phyloP scores from a whole-genome alignment of 2,888 invertebrate species.

The Xestia xanthographa region DNA sequence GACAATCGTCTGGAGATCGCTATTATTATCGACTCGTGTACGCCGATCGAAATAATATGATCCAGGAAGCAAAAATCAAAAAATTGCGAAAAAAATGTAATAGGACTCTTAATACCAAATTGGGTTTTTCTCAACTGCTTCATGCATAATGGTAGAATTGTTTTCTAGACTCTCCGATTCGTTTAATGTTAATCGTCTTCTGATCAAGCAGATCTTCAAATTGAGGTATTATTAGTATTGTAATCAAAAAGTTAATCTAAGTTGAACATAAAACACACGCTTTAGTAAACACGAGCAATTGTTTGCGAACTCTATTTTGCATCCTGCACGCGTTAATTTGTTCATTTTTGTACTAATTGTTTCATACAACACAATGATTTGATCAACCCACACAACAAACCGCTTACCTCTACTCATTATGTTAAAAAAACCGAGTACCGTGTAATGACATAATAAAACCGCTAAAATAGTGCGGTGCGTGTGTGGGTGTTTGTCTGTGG shows the following conservation, averaged over 20 bases:
- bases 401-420: conserved; percentile 20
- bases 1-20: too few species aligned
- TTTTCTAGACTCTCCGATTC: conserved; percentile 20
- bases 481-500: conserved; percentile 47
- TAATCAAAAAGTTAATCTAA: conserved; percentile 37
- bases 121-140: conserved; percentile 10
- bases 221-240: conserved; percentile 31
- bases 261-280: conserved; percentile 1
- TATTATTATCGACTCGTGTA: too few species aligned
- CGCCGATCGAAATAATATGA: too few species aligned
- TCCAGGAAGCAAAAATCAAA: too few species aligned
- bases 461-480: conserved; percentile 40
- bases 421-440: conserved; percentile 37
- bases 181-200: conserved; percentile 28
- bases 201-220: conserved; percentile 43
- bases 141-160: conserved; percentile 11
- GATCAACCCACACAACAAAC: conserved; percentile 22
- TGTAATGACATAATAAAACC: conserved; percentile 47
- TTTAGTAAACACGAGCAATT: conserved; percentile 4
- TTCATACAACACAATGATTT: conserved; percentile 22
- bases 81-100: too few species aligned
- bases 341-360: conserved; percentile 30
- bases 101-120: too few species aligned
- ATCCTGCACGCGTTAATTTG: conserved; percentile 15
- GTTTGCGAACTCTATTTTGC: conserved; percentile 21